A percentile compares a stretch with the other conserved stretches of the same genome.
Evolutionary conservation across 2,113 vertebrate genomes (phyloP).

Genomic region (Procapra przewalskii): DNA sequence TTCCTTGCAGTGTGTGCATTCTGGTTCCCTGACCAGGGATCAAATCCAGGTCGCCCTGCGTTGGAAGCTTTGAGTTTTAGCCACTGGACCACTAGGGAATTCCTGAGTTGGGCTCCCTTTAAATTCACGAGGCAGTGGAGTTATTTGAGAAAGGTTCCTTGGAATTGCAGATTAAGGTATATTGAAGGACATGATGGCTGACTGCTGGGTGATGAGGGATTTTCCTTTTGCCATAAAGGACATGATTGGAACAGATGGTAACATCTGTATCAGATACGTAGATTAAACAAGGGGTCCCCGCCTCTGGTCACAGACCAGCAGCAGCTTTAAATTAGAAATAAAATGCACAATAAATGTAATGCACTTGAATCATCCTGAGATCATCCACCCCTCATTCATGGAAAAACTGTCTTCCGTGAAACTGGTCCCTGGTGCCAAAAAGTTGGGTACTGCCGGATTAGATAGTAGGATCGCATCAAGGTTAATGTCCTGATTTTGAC

Average conservation of each 20-base stretch:
- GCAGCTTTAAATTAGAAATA: neutral
- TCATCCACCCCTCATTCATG: neutral
- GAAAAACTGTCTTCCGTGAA: neutral
- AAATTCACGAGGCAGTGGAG: neutral
- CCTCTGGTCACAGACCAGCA: neutral
- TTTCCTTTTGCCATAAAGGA: neutral
- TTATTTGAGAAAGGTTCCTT: neutral
- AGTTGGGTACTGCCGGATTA: neutral
- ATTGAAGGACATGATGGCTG: neutral
- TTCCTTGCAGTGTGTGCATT: neutral
- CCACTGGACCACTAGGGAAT: neutral
- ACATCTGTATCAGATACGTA: neutral
- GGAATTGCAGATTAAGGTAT: neutral
- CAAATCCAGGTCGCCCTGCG: neutral
- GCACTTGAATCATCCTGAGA: neutral
- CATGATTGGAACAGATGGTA: neutral
- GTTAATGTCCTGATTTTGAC: neutral
- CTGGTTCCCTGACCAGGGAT: neutral
- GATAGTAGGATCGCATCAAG: neutral
- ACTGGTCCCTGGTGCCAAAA: neutral
- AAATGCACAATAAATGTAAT: neutral
- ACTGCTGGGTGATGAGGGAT: neutral
- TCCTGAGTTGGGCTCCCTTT: neutral
- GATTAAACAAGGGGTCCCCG: neutral
- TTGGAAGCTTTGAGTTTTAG: neutral